A percentile compares a stretch with the other conserved stretches of the same genome.
These are phyloP conservation scores for Lucilia sericata DNA, from an alignment of 1,140 invertebrate genomes.

Conservation along the genomic window DNA sequence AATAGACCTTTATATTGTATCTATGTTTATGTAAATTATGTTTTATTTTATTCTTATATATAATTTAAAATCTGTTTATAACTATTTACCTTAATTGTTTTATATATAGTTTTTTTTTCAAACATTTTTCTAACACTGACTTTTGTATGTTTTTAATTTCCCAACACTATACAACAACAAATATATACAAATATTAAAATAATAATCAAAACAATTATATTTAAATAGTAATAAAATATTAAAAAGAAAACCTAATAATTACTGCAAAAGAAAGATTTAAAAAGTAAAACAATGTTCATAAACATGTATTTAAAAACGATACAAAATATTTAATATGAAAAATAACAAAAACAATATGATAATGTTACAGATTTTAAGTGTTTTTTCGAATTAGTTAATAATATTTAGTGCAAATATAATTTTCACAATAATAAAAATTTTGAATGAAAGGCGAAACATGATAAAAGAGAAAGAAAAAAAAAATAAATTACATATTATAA, in stretches of 20 bases:
- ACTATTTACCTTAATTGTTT: background rate
- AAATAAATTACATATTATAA: constrained; percentile 17
- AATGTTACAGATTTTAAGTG: constrained; percentile 40
- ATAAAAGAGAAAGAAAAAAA: constrained; percentile 3
- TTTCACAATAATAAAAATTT: constrained; percentile 11
- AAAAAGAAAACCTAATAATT: background rate
- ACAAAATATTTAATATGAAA: constrained; percentile 8
- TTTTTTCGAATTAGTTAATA: constrained; percentile 40
- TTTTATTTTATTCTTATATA: background rate
- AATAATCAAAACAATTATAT: background rate
- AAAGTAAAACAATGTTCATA: background rate
- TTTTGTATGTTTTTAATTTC: background rate
- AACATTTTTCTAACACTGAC: background rate
- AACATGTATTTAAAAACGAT: background rate
- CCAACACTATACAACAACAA: background rate
- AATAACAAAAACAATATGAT: constrained; percentile 24
- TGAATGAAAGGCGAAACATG: background rate
- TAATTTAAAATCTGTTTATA: background rate
- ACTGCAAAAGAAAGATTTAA: background rate
- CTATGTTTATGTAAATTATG: background rate
- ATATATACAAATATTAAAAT: background rate
- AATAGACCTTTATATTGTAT: background rate
- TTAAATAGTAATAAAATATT: constrained; percentile 4
- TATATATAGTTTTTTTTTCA: background rate
- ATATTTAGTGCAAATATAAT: constrained; percentile 43